phyloP scores from a whole-genome alignment of 2,888 invertebrate genomes.

The Hyles lineata region DNA sequence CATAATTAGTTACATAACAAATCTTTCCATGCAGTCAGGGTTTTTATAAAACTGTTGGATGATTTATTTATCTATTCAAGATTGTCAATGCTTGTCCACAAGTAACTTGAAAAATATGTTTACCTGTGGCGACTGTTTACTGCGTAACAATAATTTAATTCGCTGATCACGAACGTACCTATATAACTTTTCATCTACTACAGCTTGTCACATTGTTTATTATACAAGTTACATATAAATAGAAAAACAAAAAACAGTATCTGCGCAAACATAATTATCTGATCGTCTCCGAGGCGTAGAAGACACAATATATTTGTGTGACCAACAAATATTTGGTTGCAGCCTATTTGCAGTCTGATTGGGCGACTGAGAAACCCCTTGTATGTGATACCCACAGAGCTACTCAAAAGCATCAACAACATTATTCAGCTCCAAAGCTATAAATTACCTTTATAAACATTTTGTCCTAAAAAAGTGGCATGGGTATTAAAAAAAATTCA shows the following conservation, averaged over 20 bases:
- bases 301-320: no score
- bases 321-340: no score
- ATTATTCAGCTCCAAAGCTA: no score
- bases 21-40: no score
- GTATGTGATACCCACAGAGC: no score
- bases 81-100: not conserved
- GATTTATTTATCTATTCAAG: not conserved
- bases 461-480: no score
- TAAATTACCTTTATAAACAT: no score
- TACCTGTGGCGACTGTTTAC: not conserved
- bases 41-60: not conserved
- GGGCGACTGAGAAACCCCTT: no score
- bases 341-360: no score
- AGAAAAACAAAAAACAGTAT: not conserved
- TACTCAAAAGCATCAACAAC: no score
- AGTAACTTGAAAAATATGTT: constrained; percentile 8
- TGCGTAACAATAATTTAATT: constrained; percentile 7
- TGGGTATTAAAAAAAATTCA: no score
- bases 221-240: not conserved
- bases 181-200: constrained; percentile 1
- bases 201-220: not conserved
- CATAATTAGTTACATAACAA: no score
- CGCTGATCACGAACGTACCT: not conserved
- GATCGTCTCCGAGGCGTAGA: not conserved
- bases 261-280: not conserved